Percentiles rank a stretch among this genome's conserved stretches.
phyloP scores from a whole-genome alignment of 1,140 invertebrate genomes.

The Ylistrum balloti region DNA sequence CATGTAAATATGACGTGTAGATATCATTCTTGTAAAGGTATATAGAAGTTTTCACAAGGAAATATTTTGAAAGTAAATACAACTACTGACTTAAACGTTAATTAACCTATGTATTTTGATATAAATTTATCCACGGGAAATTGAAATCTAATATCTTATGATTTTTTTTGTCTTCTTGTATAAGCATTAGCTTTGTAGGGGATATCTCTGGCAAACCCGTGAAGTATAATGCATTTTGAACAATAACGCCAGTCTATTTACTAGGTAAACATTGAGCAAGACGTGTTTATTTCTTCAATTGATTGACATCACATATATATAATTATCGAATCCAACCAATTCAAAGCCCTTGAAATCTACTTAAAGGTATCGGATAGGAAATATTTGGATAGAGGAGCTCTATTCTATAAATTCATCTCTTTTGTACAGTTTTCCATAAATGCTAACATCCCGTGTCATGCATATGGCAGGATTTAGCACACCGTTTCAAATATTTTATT shows the following conservation, averaged over 20 bases:
- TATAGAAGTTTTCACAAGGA: too few relatives aligned
- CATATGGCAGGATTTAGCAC: not conserved
- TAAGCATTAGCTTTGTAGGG: not conserved
- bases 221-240: not conserved
- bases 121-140: not conserved
- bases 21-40: too few relatives aligned
- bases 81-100: not conserved
- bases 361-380: not conserved
- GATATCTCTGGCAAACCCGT: not conserved
- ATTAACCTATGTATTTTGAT: not conserved
- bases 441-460: not conserved
- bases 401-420: not conserved
- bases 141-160: not conserved
- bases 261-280: not conserved
- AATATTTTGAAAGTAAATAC: too few relatives aligned
- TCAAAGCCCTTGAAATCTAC: not conserved
- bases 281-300: not conserved
- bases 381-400: not conserved
- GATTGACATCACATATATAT: slow-evolving; percentile 23
- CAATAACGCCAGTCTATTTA: not conserved
- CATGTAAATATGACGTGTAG: too few relatives aligned
- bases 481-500: not conserved
- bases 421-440: not conserved
- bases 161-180: not conserved
- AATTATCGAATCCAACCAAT: not conserved